Conservation (phyloP, 2,113 vertebrate genomes). For the Gambusia affinis region DNA sequence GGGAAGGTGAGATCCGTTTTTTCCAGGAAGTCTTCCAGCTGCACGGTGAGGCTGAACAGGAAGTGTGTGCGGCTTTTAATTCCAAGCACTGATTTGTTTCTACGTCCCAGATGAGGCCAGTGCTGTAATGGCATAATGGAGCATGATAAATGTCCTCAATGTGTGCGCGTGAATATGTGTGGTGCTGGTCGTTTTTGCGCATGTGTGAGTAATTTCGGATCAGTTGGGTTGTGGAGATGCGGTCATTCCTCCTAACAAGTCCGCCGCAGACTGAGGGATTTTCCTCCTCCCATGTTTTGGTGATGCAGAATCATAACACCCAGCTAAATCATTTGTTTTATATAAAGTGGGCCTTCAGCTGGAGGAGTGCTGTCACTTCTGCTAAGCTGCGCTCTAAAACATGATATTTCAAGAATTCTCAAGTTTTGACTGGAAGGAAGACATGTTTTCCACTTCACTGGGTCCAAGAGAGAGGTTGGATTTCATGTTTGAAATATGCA, state of each 20-base stretch:
- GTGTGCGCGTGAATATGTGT: slow-evolving; percentile 14
- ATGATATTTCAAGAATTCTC: neutral
- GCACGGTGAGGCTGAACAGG: slow-evolving; percentile 10
- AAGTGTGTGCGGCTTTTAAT: slow-evolving; percentile 31
- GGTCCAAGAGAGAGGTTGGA: neutral
- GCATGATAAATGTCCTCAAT: slow-evolving; percentile 56
- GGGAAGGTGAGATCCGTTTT: neutral
- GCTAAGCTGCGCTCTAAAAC: neutral
- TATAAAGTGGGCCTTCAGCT: slow-evolving; percentile 1
- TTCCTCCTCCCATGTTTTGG: slow-evolving; percentile 7
- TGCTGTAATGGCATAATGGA: slow-evolving; percentile 38
- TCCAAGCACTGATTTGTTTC: slow-evolving; percentile 21
- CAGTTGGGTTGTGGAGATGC: neutral
- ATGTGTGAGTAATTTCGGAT: neutral
- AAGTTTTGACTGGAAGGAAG: neutral
- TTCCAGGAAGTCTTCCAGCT: slow-evolving; percentile 50
- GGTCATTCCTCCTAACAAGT: slow-evolving; percentile 8
- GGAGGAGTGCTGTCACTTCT: neutral
- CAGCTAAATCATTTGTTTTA: slow-evolving; percentile 23
- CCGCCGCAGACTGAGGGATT: slow-evolving; percentile 12
- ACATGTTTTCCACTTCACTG: neutral
- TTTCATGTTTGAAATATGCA: neutral
- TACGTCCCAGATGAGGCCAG: slow-evolving; percentile 23
- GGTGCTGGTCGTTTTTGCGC: neutral
- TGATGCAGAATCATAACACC: slow-evolving; percentile 17